These are phyloP conservation scores for Stichodactyla mertensii DNA, from an alignment of 64 coral and sea anemone species.

Conservation along the genomic window DNA sequence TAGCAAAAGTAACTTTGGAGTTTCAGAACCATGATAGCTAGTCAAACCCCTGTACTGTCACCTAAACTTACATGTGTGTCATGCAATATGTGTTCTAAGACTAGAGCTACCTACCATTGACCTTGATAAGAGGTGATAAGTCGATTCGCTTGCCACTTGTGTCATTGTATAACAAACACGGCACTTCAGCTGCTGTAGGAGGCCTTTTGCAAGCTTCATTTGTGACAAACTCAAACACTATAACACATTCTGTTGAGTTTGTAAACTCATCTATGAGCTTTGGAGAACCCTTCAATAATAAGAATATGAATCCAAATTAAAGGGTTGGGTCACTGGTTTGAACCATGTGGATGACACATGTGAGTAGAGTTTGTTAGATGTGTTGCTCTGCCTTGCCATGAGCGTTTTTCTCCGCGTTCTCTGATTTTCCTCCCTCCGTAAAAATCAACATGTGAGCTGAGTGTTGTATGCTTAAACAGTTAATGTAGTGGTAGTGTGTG, in stretches of 20 bases:
- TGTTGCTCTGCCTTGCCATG: no score
- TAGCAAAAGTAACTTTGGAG: no score
- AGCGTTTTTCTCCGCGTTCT: no score
- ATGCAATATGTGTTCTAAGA: background rate
- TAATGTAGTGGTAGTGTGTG: no score
- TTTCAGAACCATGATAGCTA: no score
- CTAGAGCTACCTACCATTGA: slow-evolving; percentile 39
- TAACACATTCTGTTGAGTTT: slow-evolving; percentile 33
- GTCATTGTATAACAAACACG: slow-evolving; percentile 57
- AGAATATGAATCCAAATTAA: background rate
- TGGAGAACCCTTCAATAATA: slow-evolving; percentile 17
- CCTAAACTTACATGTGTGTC: background rate
- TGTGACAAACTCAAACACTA: slow-evolving; percentile 82
- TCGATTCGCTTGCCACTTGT: slow-evolving; percentile 50
- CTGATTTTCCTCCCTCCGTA: no score
- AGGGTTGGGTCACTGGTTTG: no score
- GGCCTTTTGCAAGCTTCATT: slow-evolving; percentile 69
- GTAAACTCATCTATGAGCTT: slow-evolving; percentile 49
- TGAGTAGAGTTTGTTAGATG: no score
- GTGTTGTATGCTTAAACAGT: no score
- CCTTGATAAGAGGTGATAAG: slow-evolving; percentile 77
- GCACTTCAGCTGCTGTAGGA: slow-evolving; percentile 51
- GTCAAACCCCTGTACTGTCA: no score
- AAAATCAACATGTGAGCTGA: no score
- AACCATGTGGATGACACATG: no score